A percentile compares a stretch with the other conserved stretches of the same genome.
Evolutionary conservation across 2,888 invertebrate species (phyloP).

Genomic region (Galeopsomyia nigrocyanea): DNA sequence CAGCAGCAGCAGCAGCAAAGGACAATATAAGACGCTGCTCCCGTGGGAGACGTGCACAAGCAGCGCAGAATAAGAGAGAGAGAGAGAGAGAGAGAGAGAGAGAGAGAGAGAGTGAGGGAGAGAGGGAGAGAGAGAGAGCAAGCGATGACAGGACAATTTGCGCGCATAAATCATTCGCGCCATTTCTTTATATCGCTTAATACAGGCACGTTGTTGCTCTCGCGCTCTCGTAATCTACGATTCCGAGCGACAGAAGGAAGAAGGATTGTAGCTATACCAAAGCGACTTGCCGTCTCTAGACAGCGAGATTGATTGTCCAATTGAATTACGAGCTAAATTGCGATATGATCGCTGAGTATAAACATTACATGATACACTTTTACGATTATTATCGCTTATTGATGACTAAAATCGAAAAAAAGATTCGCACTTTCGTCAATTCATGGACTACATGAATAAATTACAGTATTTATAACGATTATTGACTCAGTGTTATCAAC

Average conservation of each 20-base stretch:
- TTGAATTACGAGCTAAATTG: neutral
- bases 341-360: no score
- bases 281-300: neutral
- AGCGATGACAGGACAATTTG: slow-evolving; percentile 66
- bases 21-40: slow-evolving; percentile 44
- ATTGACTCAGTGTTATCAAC: no score
- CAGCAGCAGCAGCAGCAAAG: slow-evolving; percentile 21
- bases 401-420: no score
- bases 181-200: slow-evolving; percentile 67
- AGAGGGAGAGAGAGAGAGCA: slow-evolving; percentile 45
- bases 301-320: slow-evolving; percentile 28
- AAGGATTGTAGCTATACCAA: neutral
- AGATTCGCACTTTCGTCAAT: no score
- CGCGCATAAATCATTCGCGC: slow-evolving; percentile 65
- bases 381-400: no score
- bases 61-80: neutral
- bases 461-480: no score
- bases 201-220: slow-evolving; percentile 51
- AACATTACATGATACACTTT: no score
- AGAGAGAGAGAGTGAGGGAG: slow-evolving; percentile 17
- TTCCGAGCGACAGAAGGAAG: neutral
- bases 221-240: slow-evolving; percentile 27
- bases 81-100: slow-evolving; percentile 22
- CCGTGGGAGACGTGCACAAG: slow-evolving; percentile 25
- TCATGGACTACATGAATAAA: no score